Evolutionary conservation across 1,140 invertebrate species (phyloP), one percentile per base, ranked within the genome.

Genomic region (Hydropsyche tenuis): DNA sequence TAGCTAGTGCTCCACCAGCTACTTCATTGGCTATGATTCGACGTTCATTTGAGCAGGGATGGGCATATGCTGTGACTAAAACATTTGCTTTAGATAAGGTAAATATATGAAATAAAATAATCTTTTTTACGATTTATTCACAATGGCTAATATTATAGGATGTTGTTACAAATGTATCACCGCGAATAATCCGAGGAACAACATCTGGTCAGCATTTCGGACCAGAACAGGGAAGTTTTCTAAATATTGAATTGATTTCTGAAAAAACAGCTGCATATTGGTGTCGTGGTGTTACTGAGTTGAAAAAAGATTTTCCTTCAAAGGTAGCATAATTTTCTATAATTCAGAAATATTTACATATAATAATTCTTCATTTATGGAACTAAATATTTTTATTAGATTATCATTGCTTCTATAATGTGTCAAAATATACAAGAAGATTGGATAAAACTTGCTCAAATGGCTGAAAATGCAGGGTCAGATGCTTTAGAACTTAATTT

Each of bases 191-290:
- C 0, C 88, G 95, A 73, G 97, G 97, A 12, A 93, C 92, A 3
- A 98, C 96, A 0, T 95, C 95, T 1, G 93, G 97, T 16, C 91
- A 97, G 75, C 86, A 90, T 78, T 99, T 90, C 82, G 97, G 97
- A 0, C 98, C 98, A 0, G 94, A 95, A 60, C 97, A 99, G 86
- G 91, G 94, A 1, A 91, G 95, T 4, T 99, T 99, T 83, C 85
- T 99, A 0, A 99, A 99, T 81, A 99, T 99, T 76, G 98, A 99
- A 85, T 85, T 99, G 1, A 98, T 99, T 81, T 99, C 96, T 11
- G 98, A 99, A 85, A 99, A 99, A 84, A 93, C 93, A 9, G 90
- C 90, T 48, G 92, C 89, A 0, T 99, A 99, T 82, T 99, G 98
- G 98, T 91, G 94, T 69, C 84, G 89, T 70, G 95, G 94, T 78